Conservation (phyloP, 2,888 invertebrate genomes). For the Bombyx huttoni region DNA sequence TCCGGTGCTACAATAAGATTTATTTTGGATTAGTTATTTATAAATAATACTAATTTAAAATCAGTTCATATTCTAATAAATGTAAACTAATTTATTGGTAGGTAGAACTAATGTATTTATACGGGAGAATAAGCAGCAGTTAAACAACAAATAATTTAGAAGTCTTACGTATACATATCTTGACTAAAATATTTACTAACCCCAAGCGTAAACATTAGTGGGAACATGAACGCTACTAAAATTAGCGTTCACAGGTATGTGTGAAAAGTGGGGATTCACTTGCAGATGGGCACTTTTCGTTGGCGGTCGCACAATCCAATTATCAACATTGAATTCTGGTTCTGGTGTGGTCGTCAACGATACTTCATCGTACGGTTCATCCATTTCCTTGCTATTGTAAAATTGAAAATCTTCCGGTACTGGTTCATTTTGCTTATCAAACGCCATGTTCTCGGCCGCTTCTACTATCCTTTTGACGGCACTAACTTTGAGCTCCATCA, state of each 20-base stretch:
- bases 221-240: conserved; percentile 95
- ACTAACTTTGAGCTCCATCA: conserved; percentile 91
- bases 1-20: conserved; percentile 75
- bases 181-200: conserved; percentile 45
- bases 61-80: not conserved
- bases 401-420: conserved; percentile 76
- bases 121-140: too few relatives aligned
- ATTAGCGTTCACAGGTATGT: conserved; percentile 82
- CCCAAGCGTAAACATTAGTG: conserved; percentile 94
- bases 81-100: too few relatives aligned
- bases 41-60: conserved; percentile 2
- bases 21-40: not conserved
- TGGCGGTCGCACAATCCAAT: conserved; percentile 66
- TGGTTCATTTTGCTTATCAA: conserved; percentile 65
- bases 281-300: conserved; percentile 77
- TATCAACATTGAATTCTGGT: conserved; percentile 62
- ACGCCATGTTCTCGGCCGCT: conserved; percentile 86
- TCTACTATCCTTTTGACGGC: conserved; percentile 92
- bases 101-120: too few relatives aligned
- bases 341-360: conserved; percentile 65
- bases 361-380: conserved; percentile 68
- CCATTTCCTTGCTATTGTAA: conserved; percentile 80
- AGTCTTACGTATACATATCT: too few relatives aligned
- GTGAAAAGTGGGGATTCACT: conserved; percentile 83
- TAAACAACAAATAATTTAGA: too few relatives aligned